Conservation (phyloP, 2,888 invertebrate species). For the Physocephala rufipes region DNA sequence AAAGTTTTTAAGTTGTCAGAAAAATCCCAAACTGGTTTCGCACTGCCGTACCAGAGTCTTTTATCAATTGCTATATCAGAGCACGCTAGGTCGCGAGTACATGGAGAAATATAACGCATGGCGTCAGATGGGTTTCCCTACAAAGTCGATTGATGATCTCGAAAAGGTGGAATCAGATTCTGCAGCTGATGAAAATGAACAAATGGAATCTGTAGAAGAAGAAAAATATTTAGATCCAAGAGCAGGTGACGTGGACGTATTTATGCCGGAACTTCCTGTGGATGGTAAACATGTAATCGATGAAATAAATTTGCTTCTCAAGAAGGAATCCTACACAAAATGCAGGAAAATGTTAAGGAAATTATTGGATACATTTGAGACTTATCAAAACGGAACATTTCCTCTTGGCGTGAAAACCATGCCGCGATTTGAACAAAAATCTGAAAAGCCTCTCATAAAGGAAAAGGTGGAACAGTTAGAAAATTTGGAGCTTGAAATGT, state of each 20-base stretch:
- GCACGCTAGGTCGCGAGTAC: conserved; percentile 74
- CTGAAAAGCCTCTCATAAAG: conserved; percentile 53
- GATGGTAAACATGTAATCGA: conserved; percentile 70
- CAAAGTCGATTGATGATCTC: conserved; percentile 74
- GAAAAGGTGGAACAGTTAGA: conserved; percentile 65
- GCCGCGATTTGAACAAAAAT: conserved; percentile 60
- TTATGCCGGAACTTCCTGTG: conserved; percentile 75
- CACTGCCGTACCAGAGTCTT: conserved; percentile 72
- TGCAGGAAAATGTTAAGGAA: conserved; percentile 70
- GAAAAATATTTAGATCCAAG: conserved; percentile 73
- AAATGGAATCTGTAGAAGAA: conserved; percentile 34
- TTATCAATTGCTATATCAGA: conserved; percentile 77
- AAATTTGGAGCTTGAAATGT: conserved; percentile 68
- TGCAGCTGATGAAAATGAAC: conserved; percentile 62
- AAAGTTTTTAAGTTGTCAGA: conserved; percentile 69
- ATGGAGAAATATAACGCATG: conserved; percentile 75
- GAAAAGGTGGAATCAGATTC: conserved; percentile 66
- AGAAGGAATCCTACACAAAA: conserved; percentile 68
- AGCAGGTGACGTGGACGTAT: conserved; percentile 81
- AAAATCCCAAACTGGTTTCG: conserved; percentile 67
- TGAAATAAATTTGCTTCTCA: conserved; percentile 68
- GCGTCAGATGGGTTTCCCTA: conserved; percentile 80
- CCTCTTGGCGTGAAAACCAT: conserved; percentile 73
- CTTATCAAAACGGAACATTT: conserved; percentile 71
- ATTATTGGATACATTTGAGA: conserved; percentile 64